Evolutionary conservation across 2,113 vertebrate genomes (phyloP).

Genomic region (Mormoops blainvillei): DNA sequence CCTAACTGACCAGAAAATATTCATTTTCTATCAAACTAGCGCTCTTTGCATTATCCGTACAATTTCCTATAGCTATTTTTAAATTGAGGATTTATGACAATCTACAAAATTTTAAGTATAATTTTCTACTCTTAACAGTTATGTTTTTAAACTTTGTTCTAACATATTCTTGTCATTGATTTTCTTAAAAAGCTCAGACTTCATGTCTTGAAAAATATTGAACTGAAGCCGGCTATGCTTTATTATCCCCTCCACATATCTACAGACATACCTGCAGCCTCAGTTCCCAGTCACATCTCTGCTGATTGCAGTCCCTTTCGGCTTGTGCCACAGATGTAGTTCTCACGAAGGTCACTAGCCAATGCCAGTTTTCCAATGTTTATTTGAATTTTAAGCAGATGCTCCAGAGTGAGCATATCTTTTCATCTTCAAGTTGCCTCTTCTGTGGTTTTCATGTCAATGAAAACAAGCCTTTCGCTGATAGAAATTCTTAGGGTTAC

Average conservation of each 20-base stretch:
- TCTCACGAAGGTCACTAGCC: neutral
- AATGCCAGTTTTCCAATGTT: neutral
- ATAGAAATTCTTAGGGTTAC: neutral
- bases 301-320: neutral
- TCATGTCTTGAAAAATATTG: neutral
- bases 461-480: neutral
- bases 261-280: neutral
- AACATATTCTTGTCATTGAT: neutral
- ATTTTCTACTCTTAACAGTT: neutral
- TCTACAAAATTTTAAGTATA: neutral
- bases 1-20: neutral
- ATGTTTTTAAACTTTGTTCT: neutral
- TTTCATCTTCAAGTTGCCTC: neutral
- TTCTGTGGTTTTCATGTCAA: neutral
- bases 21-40: neutral
- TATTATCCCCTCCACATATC: neutral
- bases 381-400: neutral
- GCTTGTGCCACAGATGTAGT: neutral
- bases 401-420: neutral
- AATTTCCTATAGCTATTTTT: neutral
- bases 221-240: neutral
- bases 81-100: neutral
- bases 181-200: neutral
- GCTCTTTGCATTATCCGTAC: neutral
- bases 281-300: neutral